A percentile compares a stretch with the other conserved stretches of the same genome.
phyloP scores from a whole-genome alignment of 2,888 invertebrate species.

The Eurytoma californica region DNA sequence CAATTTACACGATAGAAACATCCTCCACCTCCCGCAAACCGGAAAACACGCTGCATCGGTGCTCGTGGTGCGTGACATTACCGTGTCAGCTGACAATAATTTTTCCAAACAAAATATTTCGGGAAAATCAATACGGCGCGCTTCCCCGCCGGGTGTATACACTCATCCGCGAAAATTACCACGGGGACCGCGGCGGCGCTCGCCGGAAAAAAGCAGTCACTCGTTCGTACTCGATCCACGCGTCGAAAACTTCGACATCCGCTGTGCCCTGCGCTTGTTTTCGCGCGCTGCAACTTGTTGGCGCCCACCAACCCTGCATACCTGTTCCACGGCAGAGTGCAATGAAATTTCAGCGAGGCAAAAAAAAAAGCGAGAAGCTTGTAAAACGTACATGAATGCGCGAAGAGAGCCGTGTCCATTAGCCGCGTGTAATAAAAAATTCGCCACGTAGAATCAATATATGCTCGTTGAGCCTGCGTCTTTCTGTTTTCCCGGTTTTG shows the following conservation, averaged over 20 bases:
- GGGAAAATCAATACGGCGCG: slow-evolving; percentile 18
- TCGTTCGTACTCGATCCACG: too few species aligned
- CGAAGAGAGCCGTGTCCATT: neutral
- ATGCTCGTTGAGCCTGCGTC: too few species aligned
- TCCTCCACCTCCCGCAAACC: neutral
- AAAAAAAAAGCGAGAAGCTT: neutral
- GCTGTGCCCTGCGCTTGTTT: neutral
- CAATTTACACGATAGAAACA: neutral
- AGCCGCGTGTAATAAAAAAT: slow-evolving; percentile 3
- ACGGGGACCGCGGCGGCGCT: too few species aligned
- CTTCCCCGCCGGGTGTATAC: neutral
- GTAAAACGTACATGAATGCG: neutral
- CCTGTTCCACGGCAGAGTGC: neutral
- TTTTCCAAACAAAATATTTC: slow-evolving; percentile 30
- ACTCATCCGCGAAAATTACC: too few species aligned
- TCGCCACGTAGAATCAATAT: slow-evolving; percentile 26
- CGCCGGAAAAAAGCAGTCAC: too few species aligned
- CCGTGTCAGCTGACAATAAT: slow-evolving; percentile 34
- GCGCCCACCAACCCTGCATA: neutral
- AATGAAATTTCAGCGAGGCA: neutral
- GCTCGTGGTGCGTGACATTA: slow-evolving; percentile 6
- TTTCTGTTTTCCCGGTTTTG: neutral
- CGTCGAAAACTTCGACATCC: too few species aligned
- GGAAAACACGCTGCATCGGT: neutral
- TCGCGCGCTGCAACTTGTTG: slow-evolving; percentile 13